Evolutionary conservation across 2,888 invertebrate genomes (phyloP).

Genomic region (Aricia artaxerxes): DNA sequence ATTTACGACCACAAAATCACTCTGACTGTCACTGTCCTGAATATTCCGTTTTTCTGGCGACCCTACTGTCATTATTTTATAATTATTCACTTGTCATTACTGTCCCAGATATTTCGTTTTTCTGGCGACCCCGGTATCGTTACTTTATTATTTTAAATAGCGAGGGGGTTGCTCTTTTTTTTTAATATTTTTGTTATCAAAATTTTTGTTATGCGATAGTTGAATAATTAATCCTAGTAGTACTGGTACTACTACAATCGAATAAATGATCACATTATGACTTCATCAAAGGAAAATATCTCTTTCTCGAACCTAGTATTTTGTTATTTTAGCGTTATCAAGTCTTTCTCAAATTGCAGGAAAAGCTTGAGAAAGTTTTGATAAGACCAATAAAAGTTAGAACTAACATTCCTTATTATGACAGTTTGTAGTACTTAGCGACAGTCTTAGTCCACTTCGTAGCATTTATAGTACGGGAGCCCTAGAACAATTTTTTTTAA

Average conservation of each 20-base stretch:
- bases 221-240: too few relatives aligned
- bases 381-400: constrained; percentile 6
- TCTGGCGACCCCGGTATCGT: not conserved
- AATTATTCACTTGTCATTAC: not conserved
- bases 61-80: not conserved
- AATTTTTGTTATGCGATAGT: not conserved
- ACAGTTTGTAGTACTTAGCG: constrained; percentile 14
- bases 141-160: not conserved
- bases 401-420: constrained; percentile 2
- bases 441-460: not conserved
- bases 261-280: not conserved
- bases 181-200: not conserved
- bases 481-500: too few relatives aligned
- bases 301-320: not conserved
- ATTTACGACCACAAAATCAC: constrained; percentile 7
- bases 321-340: not conserved
- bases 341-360: not conserved
- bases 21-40: not conserved
- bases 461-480: not conserved
- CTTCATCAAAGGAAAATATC: not conserved
- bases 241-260: too few relatives aligned
- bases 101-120: constrained; percentile 12
- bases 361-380: not conserved
- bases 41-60: not conserved
- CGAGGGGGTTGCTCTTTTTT: not conserved